Evolutionary conservation across 2,888 invertebrate species (phyloP), one percentile per base, ranked within the genome.

Genomic region (Chloroclysta siterata): DNA sequence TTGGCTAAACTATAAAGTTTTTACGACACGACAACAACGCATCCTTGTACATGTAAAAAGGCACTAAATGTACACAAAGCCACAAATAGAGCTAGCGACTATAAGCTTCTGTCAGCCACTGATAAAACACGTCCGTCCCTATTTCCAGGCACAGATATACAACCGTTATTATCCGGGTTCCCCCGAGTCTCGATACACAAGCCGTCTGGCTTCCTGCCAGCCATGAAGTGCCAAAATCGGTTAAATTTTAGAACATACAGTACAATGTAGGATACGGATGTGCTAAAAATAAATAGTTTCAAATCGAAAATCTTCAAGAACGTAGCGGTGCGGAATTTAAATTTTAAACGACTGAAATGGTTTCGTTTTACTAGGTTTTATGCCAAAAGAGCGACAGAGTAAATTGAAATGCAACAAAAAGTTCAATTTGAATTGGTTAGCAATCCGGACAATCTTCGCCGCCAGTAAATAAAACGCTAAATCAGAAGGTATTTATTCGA

Each of bases 141-240:
- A 61, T 65, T 62, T 47, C 47, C 52, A 44, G 15, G 28, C 42
- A 52, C 41, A 46, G 28, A 53, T 29, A 60, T 28, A 64, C 57
- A 60, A 59, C 17, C 51, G 53, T 46, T 60, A 57, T 57, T 57
- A 60, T 29, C 60, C 44, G 48, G 15, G 41, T 65, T 61, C 61
- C 65, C 60, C 28, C 17, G 65, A 53, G 66, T 41, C 46, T 56
- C 53, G 66, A 66, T 63, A 66, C 54, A 62, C 33, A 47, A 28
- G 58, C 51, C n/a, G 29, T 56, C 60, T 66, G 66, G 62, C 59
- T 11, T 46, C n/a, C 17, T 60, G 66, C 66, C 66, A 66, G 62
- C 44, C 10, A n/a, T 39, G 56, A 50, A 66, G 47, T 62, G 63
- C 63, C 65, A 68, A 65, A 63, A 63, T 53, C 53, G 60, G 59